Conservation (phyloP, 1,140 invertebrate genomes). For the Listronotus oregonensis region DNA sequence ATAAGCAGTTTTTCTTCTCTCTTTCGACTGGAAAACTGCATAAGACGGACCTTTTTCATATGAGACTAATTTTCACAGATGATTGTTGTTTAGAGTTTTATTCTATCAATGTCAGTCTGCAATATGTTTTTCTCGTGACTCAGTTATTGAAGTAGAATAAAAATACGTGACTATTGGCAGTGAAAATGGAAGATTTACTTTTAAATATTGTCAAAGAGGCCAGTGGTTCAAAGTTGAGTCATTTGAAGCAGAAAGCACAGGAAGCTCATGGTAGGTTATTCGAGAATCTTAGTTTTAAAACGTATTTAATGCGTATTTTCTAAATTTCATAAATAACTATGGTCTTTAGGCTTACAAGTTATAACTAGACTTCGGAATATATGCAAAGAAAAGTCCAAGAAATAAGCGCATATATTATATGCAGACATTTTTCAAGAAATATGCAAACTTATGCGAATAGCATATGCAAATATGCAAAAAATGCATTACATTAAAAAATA, state of each 20-base stretch:
- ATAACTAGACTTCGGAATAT: too few species aligned
- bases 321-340: too few species aligned
- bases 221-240: slow-evolving; percentile 71
- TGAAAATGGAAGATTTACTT: slow-evolving; percentile 78
- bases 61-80: neutral
- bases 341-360: too few species aligned
- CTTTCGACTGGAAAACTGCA: neutral
- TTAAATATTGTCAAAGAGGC: slow-evolving; percentile 79
- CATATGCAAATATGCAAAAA: too few species aligned
- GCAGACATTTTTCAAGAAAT: too few species aligned
- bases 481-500: too few species aligned
- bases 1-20: neutral
- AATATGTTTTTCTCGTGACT: slow-evolving; percentile 36
- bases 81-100: neutral
- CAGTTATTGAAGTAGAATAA: neutral
- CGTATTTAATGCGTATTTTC: too few species aligned
- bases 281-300: neutral
- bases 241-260: slow-evolving; percentile 75
- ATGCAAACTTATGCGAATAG: too few species aligned
- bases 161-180: slow-evolving; percentile 1
- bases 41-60: neutral
- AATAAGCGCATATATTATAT: too few species aligned
- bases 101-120: slow-evolving; percentile 24
- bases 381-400: too few species aligned
- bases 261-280: slow-evolving; percentile 73